A percentile compares a stretch with the other conserved stretches of the same genome.
Evolutionary conservation across 2,113 vertebrate species (phyloP).

Genomic region (Coptodon bakossiorum): DNA sequence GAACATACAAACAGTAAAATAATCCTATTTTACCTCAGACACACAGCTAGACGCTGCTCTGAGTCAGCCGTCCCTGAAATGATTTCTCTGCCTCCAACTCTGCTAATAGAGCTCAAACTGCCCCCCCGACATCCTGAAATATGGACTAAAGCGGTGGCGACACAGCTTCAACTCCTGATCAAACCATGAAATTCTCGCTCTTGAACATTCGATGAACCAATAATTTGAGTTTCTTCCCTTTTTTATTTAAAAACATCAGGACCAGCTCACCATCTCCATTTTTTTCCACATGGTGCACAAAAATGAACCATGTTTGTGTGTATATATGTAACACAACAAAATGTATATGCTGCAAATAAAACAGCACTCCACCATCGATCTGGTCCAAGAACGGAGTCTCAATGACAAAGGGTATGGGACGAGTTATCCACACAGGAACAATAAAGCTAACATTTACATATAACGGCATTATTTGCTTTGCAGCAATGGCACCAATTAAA

Average conservation of each 20-base stretch:
- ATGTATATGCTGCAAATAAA: not conserved
- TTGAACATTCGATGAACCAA: not conserved
- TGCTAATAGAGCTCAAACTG: not conserved
- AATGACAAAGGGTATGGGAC: not conserved
- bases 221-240: not conserved
- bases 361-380: not conserved
- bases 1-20: no score
- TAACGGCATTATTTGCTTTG: not conserved
- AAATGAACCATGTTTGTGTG: not conserved
- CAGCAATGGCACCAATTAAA: not conserved
- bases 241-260: not conserved
- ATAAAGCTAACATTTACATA: not conserved
- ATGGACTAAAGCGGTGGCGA: rapidly evolving
- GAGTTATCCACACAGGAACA: not conserved
- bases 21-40: no score
- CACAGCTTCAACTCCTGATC: not conserved
- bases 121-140: not conserved
- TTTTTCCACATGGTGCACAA: not conserved
- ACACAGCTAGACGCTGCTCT: no score
- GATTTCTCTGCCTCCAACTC: no score
- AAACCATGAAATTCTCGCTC: not conserved
- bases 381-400: not conserved
- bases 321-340: not conserved
- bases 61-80: no score
- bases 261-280: not conserved